Conservation (phyloP, 2,888 invertebrate genomes). For the Microchrysa polita region DNA sequence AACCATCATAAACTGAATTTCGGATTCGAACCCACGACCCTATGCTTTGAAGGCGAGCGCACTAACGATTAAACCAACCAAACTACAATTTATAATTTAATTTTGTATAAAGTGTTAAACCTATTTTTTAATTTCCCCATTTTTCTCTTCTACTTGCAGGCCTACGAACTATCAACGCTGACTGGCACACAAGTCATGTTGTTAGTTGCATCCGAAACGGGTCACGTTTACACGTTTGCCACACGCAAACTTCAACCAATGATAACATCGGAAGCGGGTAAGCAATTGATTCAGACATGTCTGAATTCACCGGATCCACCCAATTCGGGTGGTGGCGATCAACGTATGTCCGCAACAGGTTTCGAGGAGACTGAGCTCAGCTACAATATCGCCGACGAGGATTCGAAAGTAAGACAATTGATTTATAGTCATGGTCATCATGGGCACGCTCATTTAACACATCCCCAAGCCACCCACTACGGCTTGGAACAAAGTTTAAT, state of each 20-base stretch:
- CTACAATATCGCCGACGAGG: slow-evolving; percentile 94
- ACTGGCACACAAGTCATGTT: slow-evolving; percentile 99
- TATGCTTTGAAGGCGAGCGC: too few relatives aligned
- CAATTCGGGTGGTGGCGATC: slow-evolving; percentile 77
- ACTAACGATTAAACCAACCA: too few relatives aligned
- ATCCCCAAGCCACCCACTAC: slow-evolving; percentile 71
- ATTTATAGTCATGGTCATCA: slow-evolving; percentile 81
- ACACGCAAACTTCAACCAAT: slow-evolving; percentile 98
- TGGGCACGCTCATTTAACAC: slow-evolving; percentile 75
- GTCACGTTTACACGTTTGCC: slow-evolving; percentile 99
- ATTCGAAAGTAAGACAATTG: slow-evolving; percentile 97
- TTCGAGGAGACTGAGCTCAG: slow-evolving; percentile 99
- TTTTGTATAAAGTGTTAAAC: too few relatives aligned
- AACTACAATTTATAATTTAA: too few relatives aligned
- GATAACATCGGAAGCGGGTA: slow-evolving; percentile 98
- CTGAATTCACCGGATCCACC: slow-evolving; percentile 96
- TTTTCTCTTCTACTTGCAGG: slow-evolving; percentile 74
- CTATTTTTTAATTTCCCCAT: too few relatives aligned
- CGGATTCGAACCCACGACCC: too few relatives aligned
- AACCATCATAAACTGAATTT: too few relatives aligned
- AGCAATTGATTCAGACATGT: slow-evolving; percentile 98
- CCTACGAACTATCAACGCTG: slow-evolving; percentile 97
- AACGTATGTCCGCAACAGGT: slow-evolving; percentile 97
- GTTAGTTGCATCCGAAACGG: slow-evolving; percentile 97
- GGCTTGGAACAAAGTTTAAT: slow-evolving; percentile 80